phyloP scores from a whole-genome alignment of 2,888 invertebrate species.

The Meloe dianella region DNA sequence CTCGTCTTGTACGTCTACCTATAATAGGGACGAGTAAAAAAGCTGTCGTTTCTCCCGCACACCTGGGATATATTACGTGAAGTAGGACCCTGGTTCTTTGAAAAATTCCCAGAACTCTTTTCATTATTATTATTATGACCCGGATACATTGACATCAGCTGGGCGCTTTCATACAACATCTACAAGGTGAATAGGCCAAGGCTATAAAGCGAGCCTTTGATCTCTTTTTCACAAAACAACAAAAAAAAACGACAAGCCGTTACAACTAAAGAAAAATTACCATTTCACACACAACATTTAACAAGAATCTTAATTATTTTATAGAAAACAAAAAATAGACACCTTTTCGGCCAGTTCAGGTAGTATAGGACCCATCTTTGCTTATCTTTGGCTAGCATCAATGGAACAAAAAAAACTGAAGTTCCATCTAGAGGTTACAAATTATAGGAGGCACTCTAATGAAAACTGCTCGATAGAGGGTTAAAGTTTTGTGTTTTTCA shows the following conservation, averaged over 20 bases:
- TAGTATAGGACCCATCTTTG: not conserved
- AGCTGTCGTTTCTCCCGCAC: constrained; percentile 22
- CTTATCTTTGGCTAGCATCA: not conserved
- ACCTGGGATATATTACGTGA: constrained; percentile 26
- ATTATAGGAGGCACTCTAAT: constrained; percentile 1
- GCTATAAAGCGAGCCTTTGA: constrained; percentile 9
- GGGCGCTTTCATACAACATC: constrained; percentile 11
- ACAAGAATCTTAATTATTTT: not conserved
- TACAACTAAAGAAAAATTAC: not conserved
- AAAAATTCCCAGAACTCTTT: constrained; percentile 13
- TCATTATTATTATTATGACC: constrained; percentile 7
- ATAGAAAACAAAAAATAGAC: not conserved
- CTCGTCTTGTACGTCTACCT: constrained; percentile 11
- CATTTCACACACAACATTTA: not conserved
- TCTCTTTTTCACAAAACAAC: not conserved
- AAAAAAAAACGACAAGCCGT: not conserved
- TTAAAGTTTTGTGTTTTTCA: not conserved
- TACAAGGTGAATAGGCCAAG: constrained; percentile 12
- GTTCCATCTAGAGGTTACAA: not conserved
- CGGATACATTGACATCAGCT: constrained; percentile 11
- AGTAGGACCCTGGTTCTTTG: constrained; percentile 7
- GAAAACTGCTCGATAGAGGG: not conserved
- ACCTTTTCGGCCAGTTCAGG: not conserved
- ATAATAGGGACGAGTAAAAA: constrained; percentile 16
- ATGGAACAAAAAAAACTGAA: not conserved